These are phyloP conservation scores for Caenorhabditis sp. DNA, from an alignment of 2,888 invertebrate species.

Conservation along the genomic window DNA sequence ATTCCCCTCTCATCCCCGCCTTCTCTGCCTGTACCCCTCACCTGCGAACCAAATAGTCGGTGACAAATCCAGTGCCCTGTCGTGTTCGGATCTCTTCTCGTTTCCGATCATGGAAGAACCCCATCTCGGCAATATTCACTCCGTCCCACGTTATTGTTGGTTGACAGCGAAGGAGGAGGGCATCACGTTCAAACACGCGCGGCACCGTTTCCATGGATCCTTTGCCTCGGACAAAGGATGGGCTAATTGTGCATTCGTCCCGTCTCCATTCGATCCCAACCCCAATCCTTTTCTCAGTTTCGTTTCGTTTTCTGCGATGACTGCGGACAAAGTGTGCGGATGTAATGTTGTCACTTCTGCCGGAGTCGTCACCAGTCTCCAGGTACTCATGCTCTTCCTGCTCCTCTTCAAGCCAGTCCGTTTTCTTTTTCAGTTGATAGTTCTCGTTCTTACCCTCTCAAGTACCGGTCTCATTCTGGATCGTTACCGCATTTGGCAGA, in stretches of 20 bases:
- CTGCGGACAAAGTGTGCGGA: conserved; percentile 70
- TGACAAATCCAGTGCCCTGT: conserved; percentile 49
- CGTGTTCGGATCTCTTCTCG: conserved; percentile 45
- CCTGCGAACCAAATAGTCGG: conserved; percentile 60
- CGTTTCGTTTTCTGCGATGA: conserved; percentile 24
- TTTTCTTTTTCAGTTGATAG: conserved; percentile 57
- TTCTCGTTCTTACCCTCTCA: conserved; percentile 63
- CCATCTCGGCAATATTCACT: conserved; percentile 21
- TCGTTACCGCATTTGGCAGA: conserved; percentile 67
- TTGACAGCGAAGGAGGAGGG: conserved; percentile 13
- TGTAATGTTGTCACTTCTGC: conserved; percentile 73
- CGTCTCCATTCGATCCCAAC: conserved; percentile 13
- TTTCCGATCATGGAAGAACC: conserved; percentile 58
- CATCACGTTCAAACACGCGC: conserved; percentile 40
- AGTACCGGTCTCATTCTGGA: conserved; percentile 68
- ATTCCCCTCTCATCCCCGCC: background rate
- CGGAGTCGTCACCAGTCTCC: conserved; percentile 68
- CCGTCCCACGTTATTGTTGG: background rate
- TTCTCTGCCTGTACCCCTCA: background rate
- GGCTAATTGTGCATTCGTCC: conserved; percentile 14
- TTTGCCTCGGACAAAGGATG: conserved; percentile 12
- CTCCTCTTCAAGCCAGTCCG: too few species aligned
- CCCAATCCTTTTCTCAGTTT: conserved; percentile 17
- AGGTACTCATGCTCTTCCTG: conserved; percentile 34
- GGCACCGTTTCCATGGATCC: conserved; percentile 41